Percentiles rank a stretch among this genome's conserved stretches.
phyloP scores from a whole-genome alignment of 2,888 invertebrate species.

The Thyatira batis region DNA sequence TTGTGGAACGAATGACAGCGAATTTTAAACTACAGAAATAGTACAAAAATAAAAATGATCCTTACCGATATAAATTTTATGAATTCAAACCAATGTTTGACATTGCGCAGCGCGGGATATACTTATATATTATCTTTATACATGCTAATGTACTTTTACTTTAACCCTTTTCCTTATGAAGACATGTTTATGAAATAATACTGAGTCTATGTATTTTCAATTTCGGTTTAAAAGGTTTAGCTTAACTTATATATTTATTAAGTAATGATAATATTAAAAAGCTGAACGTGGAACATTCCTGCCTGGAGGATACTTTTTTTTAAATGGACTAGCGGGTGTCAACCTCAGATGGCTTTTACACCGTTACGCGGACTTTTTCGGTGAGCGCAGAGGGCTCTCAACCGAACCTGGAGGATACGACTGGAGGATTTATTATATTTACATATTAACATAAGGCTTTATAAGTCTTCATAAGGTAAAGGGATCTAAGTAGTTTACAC shows the following conservation, averaged over 20 bases:
- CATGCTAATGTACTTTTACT: conserved; percentile 46
- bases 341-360: too few relatives aligned
- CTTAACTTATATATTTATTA: too few relatives aligned
- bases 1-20: conserved; percentile 31
- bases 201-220: not conserved
- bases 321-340: too few relatives aligned
- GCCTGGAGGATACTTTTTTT: too few relatives aligned
- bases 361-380: too few relatives aligned
- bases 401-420: too few relatives aligned
- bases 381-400: too few relatives aligned
- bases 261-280: too few relatives aligned
- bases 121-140: conserved; percentile 30
- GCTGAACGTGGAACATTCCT: too few relatives aligned
- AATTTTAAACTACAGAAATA: conserved; percentile 30
- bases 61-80: conserved; percentile 15
- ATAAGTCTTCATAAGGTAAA: not conserved
- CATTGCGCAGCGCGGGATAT: conserved; percentile 47
- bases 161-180: conserved; percentile 19
- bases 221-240: too few relatives aligned
- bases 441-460: too few relatives aligned
- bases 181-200: not conserved
- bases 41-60: conserved; percentile 45
- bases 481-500: not conserved
- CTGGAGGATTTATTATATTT: too few relatives aligned
- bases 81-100: conserved; percentile 50